These are phyloP conservation scores for Drosophila mimetica DNA, from an alignment of 2,888 invertebrate species.

Conservation along the genomic window DNA sequence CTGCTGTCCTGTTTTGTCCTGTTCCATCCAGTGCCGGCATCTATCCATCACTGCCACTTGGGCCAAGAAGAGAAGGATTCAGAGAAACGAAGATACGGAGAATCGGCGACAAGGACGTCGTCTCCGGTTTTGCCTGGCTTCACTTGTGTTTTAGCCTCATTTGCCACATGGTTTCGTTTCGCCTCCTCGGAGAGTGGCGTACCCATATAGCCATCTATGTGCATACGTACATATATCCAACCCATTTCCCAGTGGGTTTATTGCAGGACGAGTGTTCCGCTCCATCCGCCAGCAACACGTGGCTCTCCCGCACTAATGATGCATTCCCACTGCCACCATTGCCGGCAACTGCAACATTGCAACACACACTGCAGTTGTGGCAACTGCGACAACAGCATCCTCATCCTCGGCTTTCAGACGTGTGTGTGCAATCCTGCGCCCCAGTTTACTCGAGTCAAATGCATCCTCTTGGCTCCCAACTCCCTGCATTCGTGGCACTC, in stretches of 20 bases:
- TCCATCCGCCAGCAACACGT: constrained; percentile 26
- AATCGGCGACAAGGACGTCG: constrained; percentile 1
- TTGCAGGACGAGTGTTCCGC: constrained; percentile 6
- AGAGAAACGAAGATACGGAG: not conserved
- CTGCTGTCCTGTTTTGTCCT: constrained; percentile 16
- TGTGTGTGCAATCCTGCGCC: constrained; percentile 49
- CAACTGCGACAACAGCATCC: constrained; percentile 23
- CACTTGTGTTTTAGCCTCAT: constrained; percentile 67
- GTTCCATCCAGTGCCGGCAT: constrained; percentile 5
- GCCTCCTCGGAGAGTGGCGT: constrained; percentile 23
- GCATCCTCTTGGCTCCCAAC: constrained; percentile 1
- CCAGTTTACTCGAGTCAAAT: constrained; percentile 57
- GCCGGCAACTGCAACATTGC: constrained; percentile 1
- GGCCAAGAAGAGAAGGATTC: constrained; percentile 1
- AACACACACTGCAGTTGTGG: constrained; percentile 19
- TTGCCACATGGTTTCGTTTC: constrained; percentile 67
- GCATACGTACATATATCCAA: not conserved
- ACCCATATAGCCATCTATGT: constrained; percentile 37
- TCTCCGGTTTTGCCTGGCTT: constrained; percentile 39
- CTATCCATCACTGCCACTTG: constrained; percentile 61
- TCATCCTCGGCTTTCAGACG: constrained; percentile 5
- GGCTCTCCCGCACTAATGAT: constrained; percentile 63
- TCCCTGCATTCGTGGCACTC: constrained; percentile 23
- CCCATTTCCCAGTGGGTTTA: constrained; percentile 46
- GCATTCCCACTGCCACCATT: constrained; percentile 53